Evolutionary conservation across 2,888 invertebrate genomes (phyloP), one percentile per base, ranked within the genome.

Genomic region (Pandemis cinnamomeana): DNA sequence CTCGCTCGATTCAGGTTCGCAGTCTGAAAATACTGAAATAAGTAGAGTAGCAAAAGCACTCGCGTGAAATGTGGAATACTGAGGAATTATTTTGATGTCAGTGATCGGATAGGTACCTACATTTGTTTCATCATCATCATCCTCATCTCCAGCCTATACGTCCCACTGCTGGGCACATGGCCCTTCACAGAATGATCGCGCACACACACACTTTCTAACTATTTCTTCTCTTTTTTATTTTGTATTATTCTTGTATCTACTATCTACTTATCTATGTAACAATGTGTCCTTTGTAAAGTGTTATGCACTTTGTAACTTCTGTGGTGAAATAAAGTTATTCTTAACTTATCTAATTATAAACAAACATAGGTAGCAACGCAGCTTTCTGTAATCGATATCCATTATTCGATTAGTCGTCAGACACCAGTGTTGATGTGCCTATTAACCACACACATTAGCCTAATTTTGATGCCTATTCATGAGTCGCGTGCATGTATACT

Each of bases 401-500:
- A 74, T 74, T 74, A 74, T 69, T 53, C 58, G 73, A 74, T 74
- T 74, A 74, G 58, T 67, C 64, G 58, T 41, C 27, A 42, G 42
- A 60, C 51, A 66, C 60, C 64, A 55, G 70, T 66, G 69, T 64
- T 70, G 70, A 74, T 74, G 66, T 64, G 51, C 58, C 70, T 61
- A 70, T 74, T 72, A 69, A 74, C 73, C 70, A 36, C 66, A 42
- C 44, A 61, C 70, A 74, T 74, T 74, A 74, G 73, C 70, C 51
- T 74, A 74, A 74, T 74, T 70, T 46, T 7, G 66, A 67, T 74
- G 61, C 66, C 61, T 74, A 74, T 74, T 64, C 73, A 74, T 74
- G 73, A 74, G 53, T 64, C 44, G 8, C 4, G 48, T 48, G 8
- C 4, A 36, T 48, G 64, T 44, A 44, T 55, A 55, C 7, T 20